Base-by-base conservation (phyloP, 1,140 invertebrate genomes). In the Campoletis sonorensis region DNA sequence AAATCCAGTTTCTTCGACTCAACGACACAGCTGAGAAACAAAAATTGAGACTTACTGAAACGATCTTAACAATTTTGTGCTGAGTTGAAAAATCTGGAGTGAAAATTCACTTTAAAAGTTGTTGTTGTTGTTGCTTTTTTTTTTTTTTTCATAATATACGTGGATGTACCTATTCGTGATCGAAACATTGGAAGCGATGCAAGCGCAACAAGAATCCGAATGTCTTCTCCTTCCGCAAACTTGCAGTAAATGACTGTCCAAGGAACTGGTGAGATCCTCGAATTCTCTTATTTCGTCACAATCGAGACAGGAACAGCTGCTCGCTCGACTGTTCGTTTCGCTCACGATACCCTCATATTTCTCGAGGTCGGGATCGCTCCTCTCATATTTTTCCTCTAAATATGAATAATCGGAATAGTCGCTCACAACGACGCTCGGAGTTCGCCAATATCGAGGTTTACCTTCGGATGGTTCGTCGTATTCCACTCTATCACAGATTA, bases 361-460 rank as follows among this genome's bases (percentile, higher is more conserved):
- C 37, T 91, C 89, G 10, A 90, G 49, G 11, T 89, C 89, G 27
- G 85, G 83, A 76, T 91, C 87, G 45, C 86, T 89, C n/a, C 89
- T 86, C 18, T 92, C 91, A 23, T 87, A 86, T 49, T 88, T 88
- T 64, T 91, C 91, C 26, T 92, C 90, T 23, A 91, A 58, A 83
- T 91, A 90, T 11, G 91, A 92, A 82, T 96, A 96, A 86, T 97
- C 96, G 0, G 95, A 96, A 86, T 96, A 96, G 88, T 97, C 96
- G 84, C 96, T 96, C 1, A 97, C 95, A 4, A 97, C 96, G 21
- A 97, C 96, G 23, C 95, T 96, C 0, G 96, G 96, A 0, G 96
- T 96, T 40, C 96, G 89, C 87, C 95, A 95, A 85, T 94, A 95
- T 0, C 95, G 92, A 0, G 88, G 88, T 51, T 85, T 85, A 45